Evolutionary conservation across 2,888 invertebrate species (phyloP).

Genomic region (Tupiocoris notatus): DNA sequence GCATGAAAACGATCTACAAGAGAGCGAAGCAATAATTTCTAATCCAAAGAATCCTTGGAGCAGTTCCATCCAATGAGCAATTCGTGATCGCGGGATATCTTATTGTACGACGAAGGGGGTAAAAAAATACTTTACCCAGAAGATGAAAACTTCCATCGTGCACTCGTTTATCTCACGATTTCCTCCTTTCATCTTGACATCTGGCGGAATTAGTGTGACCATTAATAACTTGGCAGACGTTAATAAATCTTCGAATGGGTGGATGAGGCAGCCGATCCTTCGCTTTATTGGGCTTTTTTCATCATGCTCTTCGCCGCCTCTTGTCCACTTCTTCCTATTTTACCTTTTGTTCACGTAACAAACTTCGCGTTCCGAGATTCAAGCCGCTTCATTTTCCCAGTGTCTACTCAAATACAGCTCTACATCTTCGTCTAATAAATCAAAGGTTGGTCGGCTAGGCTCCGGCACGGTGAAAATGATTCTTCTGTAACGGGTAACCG

Average conservation of each 20-base stretch:
- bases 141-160: constrained; percentile 42
- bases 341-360: constrained; percentile 10
- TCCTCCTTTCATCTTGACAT: constrained; percentile 39
- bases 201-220: constrained; percentile 38
- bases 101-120: constrained; percentile 22
- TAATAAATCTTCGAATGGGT: constrained; percentile 26
- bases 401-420: constrained; percentile 21
- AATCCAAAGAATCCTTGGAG: not conserved
- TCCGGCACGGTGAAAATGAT: too few species aligned
- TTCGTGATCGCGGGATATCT: constrained; percentile 30
- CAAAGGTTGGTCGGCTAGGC: not conserved
- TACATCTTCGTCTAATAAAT: not conserved
- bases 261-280: not conserved
- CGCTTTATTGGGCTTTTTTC: not conserved
- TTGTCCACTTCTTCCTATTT: constrained; percentile 11
- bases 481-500: too few species aligned
- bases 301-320: not conserved
- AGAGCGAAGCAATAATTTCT: constrained; percentile 14
- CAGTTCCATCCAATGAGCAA: constrained; percentile 31
- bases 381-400: constrained; percentile 15
- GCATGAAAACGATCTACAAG: not conserved
- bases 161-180: constrained; percentile 37
- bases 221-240: constrained; percentile 30
- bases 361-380: constrained; percentile 17
- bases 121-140: constrained; percentile 38